Evolutionary conservation across 2,888 invertebrate genomes (phyloP), one percentile per base, ranked within the genome.

Genomic region (Lasioglossum figueresi): DNA sequence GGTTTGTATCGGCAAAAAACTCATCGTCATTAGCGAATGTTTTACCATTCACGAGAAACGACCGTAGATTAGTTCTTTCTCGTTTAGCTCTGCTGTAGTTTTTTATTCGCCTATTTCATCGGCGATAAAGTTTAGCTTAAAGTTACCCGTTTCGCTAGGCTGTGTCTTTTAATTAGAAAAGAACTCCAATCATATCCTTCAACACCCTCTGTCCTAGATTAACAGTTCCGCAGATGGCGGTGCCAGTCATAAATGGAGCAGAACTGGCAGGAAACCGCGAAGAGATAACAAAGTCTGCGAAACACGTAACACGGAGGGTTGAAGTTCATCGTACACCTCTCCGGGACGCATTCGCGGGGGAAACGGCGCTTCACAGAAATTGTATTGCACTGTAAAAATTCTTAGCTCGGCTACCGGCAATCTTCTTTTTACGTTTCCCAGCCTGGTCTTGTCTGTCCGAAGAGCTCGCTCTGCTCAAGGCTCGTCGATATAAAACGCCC

Each of bases 401-500:
- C 83, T 52, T 6, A 37, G 23, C 59, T 3, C n/a, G 23, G 31
- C 31, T n/a, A n/a, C 3, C 71, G 23, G 37, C 31, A 37, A 74
- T 82, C 72, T 68, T 34, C 52, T 34, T 6, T 75, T 23, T 48
- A 19, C 66, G 66, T 59, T 63, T 52, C 19, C 43, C 56, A 56
- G 37, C 8, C 48, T 66, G 34, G 31, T 16, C 10, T 12, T 10
- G n/a, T 43, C n/a, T 12, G 45, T n/a, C 40, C 83, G 73, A 74
- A 19, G 37, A 40, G 37, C 48, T 66, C 48, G 1, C 66, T 80
- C 66, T 80, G 37, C 80, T 84, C 72, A 74, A 87, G 74, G 71
- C 66, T 71, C 85, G 66, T 76, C 83, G 85, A 81, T 83, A 82
- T 52, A 79, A 84, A 89, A 71, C 19, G n/a, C 34, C 34, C 37